A percentile compares a stretch with the other conserved stretches of the same genome.
Evolutionary conservation across 2,113 vertebrate species (phyloP).

Genomic region (Dasyprocta punctata): DNA sequence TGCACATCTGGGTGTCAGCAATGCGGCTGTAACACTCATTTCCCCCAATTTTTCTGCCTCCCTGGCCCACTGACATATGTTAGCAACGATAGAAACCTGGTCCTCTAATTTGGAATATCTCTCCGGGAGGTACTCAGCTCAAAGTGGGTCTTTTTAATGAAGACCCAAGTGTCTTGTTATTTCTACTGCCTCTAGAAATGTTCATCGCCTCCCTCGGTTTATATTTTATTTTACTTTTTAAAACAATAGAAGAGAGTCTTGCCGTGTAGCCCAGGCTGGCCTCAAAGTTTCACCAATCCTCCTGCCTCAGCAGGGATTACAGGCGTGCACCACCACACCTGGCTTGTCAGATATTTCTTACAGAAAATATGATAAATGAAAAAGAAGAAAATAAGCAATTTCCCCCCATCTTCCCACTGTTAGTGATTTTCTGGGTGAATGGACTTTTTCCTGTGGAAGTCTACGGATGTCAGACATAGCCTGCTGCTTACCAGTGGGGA

Average conservation of each 20-base stretch:
- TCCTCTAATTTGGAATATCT: constrained; percentile 41
- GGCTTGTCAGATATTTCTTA: neutral
- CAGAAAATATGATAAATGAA: no score
- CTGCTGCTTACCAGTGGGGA: no score
- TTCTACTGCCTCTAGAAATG: constrained; percentile 72
- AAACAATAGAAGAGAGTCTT: neutral
- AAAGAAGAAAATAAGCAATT: no score
- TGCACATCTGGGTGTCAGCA: neutral
- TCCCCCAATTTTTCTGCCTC: neutral
- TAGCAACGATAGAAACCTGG: neutral
- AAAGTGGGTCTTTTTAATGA: constrained; percentile 49
- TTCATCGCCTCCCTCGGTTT: neutral
- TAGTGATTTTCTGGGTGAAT: no score
- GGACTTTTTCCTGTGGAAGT: no score
- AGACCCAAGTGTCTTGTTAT: constrained; percentile 62
- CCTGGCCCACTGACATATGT: neutral
- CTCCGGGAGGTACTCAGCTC: constrained; percentile 24
- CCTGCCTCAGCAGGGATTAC: neutral
- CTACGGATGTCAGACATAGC: no score
- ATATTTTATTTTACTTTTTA: neutral
- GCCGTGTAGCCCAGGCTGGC: neutral
- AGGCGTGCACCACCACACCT: neutral
- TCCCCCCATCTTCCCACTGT: no score
- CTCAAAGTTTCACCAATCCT: neutral
- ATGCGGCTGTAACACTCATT: neutral